Evolutionary conservation across 2,113 vertebrate species (phyloP), one percentile per base, ranked within the genome.

Genomic region (Columba janthina): DNA sequence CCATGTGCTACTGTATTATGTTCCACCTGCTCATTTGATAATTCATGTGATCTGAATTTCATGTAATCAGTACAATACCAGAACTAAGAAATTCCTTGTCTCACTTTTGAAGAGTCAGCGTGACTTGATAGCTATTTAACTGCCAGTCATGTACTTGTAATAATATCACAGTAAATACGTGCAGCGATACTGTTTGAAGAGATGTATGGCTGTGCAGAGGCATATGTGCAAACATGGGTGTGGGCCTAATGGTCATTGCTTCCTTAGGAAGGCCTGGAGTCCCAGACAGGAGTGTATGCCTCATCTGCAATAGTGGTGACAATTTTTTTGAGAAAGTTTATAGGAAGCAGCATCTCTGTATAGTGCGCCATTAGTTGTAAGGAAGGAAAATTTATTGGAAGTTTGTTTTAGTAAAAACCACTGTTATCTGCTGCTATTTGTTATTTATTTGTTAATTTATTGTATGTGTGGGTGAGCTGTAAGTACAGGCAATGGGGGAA

Each of bases 171-270:
- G 79, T 65, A 54, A 38, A 42, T 18, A 11, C 0, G 5, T 38
- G 10, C 29, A 72, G 29, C 2, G 1, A 4, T 67, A 10, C 62
- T 61, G 0, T 72, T 90, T 36, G 38, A 58, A 50, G 72, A n/a
- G 64, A 32, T 0, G 0, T 15, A 6, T 8, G 70, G n/a, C 71
- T n/a, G 4, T 66, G 54, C 46, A 61, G 44, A 40, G 38, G 22
- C 7, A 13, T 19, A 8, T 0, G 0, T 44, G 32, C 50, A 38
- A 32, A 19, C 5, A 2, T 18, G 22, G n/a, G 16, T 84, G 26
- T 40, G 36, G 7, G 7, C 69, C 31, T 56, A 24, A 10, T 10
- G 32, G 20, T 17, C 18, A 1, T 14, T 54, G 50, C 76, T 74
- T 86, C n/a, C 32, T n/a, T 31, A 6, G 32, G 42, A 74, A 66